Evolutionary conservation across 2,888 invertebrate species (phyloP).

Genomic region (Theristus sp.): DNA sequence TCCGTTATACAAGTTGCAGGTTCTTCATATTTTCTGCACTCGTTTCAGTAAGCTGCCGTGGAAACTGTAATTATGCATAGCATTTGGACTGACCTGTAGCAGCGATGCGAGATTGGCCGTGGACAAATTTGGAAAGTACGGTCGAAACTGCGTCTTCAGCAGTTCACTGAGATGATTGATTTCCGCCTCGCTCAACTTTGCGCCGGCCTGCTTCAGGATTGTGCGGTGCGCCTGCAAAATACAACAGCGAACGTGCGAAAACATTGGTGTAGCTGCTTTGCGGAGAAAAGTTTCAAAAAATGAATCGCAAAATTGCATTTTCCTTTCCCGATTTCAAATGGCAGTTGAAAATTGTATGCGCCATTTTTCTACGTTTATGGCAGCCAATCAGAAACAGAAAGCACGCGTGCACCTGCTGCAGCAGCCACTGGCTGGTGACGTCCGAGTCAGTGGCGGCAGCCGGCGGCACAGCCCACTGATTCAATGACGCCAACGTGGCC

Average conservation of each 20-base stretch:
- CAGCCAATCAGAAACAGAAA: no score
- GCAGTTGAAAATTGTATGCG: no score
- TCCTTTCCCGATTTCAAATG: no score
- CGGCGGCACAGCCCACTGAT: conserved; percentile 52
- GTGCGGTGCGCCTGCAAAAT: conserved; percentile 7
- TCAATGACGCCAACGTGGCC: not conserved
- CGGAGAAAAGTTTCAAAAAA: not conserved
- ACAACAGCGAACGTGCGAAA: no score
- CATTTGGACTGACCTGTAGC: conserved; percentile 10
- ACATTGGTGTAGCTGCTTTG: not conserved
- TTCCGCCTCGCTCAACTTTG: conserved; percentile 7
- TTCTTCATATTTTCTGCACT: no score
- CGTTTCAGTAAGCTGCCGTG: no score
- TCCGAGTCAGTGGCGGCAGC: conserved; percentile 43
- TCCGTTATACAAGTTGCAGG: no score
- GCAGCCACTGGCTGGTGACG: conserved; percentile 2
- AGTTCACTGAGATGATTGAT: conserved; percentile 16
- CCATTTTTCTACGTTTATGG: no score
- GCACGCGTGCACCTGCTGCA: conserved; percentile 4
- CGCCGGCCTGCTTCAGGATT: conserved; percentile 9
- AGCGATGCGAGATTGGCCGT: conserved; percentile 10
- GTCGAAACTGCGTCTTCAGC: conserved; percentile 11
- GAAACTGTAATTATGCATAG: no score
- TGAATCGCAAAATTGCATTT: no score
- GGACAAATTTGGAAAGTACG: conserved; percentile 1